Conservation (phyloP, 2,113 vertebrate genomes). For the Eleginops maclovinus region DNA sequence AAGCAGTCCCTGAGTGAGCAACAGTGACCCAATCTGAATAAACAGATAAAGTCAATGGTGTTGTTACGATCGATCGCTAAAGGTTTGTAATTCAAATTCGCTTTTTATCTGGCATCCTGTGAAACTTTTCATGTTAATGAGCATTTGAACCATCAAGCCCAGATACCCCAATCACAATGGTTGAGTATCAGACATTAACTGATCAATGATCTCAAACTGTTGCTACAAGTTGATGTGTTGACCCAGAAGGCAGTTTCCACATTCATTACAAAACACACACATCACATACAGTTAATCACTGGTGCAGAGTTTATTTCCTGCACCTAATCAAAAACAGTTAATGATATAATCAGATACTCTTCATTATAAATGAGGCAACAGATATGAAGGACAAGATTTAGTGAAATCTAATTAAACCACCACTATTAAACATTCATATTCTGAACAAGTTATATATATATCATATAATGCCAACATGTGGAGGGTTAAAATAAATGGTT, state of each 20-base stretch:
- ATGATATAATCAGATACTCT: constrained; percentile 17
- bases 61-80: constrained; percentile 34
- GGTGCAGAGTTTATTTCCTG: constrained; percentile 3
- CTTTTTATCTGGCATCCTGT: background rate
- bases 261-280: constrained; percentile 4
- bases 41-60: constrained; percentile 49
- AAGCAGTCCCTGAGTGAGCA: constrained; percentile 37
- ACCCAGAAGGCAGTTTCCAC: background rate
- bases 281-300: background rate
- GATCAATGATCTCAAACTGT: constrained; percentile 3
- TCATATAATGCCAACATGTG: too few species aligned
- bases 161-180: constrained; percentile 15
- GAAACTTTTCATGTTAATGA: background rate
- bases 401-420: background rate
- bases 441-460: background rate
- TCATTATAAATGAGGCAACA: background rate
- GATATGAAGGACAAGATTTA: background rate
- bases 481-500: background rate
- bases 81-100: constrained; percentile 9
- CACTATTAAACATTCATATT: background rate
- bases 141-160: background rate
- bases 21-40: constrained; percentile 14
- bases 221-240: background rate
- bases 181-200: background rate
- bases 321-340: constrained; percentile 8